Percentiles rank a stretch among this genome's conserved stretches.
These are phyloP conservation scores for Trypoxylus dichotomus DNA, from an alignment of 1,140 invertebrate species.

Conservation along the genomic window DNA sequence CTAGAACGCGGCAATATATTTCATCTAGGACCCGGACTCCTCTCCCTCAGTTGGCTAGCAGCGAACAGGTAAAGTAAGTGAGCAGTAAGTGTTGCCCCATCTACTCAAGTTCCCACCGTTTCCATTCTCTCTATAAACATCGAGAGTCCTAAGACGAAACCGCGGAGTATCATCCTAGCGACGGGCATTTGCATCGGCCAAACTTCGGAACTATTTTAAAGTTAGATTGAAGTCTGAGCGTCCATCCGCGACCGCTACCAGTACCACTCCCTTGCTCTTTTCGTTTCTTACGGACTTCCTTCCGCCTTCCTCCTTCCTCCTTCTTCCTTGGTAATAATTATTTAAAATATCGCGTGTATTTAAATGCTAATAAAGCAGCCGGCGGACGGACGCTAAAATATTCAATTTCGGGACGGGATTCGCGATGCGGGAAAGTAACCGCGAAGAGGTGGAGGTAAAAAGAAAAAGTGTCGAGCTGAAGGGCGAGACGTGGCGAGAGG, in stretches of 20 bases:
- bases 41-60: too few relatives aligned
- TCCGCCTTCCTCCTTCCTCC: neutral
- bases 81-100: neutral
- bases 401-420: neutral
- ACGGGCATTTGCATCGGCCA: neutral
- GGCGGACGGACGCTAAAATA: neutral
- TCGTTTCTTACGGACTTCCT: neutral
- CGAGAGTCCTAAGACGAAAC: neutral
- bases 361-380: constrained; percentile 14
- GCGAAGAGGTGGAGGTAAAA: neutral
- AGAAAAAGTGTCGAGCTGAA: neutral
- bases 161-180: neutral
- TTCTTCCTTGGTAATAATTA: neutral
- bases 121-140: neutral
- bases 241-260: neutral
- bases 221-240: neutral
- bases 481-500: too few relatives aligned
- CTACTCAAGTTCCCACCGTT: neutral
- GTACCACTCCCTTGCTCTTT: neutral
- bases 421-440: neutral
- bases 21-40: too few relatives aligned
- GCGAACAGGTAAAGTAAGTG: too few relatives aligned
- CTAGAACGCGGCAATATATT: too few relatives aligned
- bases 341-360: constrained; percentile 13
- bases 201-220: constrained; percentile 18